These are phyloP conservation scores for Euglossa dilemma DNA, from an alignment of 1,140 invertebrate species.

Conservation along the genomic window DNA sequence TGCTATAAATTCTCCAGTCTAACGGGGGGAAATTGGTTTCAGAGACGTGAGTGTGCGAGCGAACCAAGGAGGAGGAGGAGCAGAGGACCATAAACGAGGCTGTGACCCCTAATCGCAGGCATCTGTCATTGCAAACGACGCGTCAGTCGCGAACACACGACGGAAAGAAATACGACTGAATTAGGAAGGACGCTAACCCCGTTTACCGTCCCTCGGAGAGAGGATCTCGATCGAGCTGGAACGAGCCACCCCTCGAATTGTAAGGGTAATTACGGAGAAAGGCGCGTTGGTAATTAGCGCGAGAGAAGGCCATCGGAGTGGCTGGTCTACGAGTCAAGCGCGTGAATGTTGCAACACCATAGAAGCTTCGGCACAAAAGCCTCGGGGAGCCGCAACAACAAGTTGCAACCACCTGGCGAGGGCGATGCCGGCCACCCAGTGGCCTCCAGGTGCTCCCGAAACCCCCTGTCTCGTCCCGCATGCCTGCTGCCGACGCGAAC, in stretches of 20 bases:
- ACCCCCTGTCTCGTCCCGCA: constrained; percentile 65
- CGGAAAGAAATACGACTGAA: not conserved
- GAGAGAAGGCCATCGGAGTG: not conserved
- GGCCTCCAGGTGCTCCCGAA: constrained; percentile 74
- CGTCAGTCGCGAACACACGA: not conserved
- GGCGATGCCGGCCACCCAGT: constrained; percentile 71
- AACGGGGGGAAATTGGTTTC: not conserved
- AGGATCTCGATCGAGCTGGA: too few relatives aligned
- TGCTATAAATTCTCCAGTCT: too few relatives aligned
- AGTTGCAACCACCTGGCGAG: constrained; percentile 79
- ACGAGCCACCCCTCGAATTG: too few relatives aligned
- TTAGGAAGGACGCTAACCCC: not conserved
- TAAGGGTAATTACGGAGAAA: too few relatives aligned
- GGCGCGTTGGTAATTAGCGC: too few relatives aligned
- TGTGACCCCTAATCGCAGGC: not conserved
- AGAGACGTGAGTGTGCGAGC: not conserved
- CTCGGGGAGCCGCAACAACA: constrained; percentile 72
- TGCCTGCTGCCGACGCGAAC: constrained; percentile 64
- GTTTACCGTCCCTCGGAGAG: not conserved
- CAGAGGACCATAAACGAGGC: not conserved
- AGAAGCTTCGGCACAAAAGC: not conserved
- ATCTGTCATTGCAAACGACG: not conserved
- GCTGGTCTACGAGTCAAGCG: not conserved
- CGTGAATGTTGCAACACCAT: not conserved
- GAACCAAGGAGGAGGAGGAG: not conserved